These are phyloP conservation scores for Eupristina koningsbergeri DNA, from an alignment of 1,140 invertebrate genomes.

Conservation along the genomic window DNA sequence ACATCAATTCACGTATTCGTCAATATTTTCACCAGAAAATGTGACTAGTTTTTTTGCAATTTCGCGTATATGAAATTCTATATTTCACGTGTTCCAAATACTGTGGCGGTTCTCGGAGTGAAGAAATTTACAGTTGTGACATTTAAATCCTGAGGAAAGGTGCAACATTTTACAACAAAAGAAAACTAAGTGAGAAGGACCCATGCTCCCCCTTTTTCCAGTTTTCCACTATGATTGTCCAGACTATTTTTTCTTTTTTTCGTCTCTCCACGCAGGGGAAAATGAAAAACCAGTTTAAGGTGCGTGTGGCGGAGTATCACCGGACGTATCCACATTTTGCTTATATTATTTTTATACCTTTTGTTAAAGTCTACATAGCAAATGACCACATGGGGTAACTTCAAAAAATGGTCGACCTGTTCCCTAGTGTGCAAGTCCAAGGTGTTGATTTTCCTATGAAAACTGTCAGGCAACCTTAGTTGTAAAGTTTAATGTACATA, in stretches of 20 bases:
- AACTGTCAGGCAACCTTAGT: not conserved
- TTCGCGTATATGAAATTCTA: not conserved
- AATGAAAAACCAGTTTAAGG: constrained; percentile 32
- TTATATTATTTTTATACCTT: constrained; percentile 24
- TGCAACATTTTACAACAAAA: constrained; percentile 11
- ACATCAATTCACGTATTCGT: not conserved
- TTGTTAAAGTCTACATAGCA: not conserved
- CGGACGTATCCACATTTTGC: constrained; percentile 8
- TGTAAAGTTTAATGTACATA: not conserved
- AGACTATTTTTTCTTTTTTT: not conserved
- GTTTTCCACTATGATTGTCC: not conserved
- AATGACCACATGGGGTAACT: not conserved
- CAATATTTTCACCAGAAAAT: not conserved
- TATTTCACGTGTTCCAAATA: constrained; percentile 12
- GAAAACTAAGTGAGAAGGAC: constrained; percentile 20
- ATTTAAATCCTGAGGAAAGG: constrained; percentile 43
- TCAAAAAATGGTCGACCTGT: not conserved
- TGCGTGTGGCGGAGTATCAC: not conserved
- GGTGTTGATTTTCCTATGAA: constrained; percentile 14
- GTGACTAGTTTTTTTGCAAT: constrained; percentile 16
- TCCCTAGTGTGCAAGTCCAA: not conserved
- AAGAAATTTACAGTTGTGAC: constrained; percentile 28
- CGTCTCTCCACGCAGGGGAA: not conserved
- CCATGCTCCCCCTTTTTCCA: not conserved
- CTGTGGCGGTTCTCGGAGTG: not conserved